Conservation (phyloP, 2,113 vertebrate genomes). For the Panthera uncia region DNA sequence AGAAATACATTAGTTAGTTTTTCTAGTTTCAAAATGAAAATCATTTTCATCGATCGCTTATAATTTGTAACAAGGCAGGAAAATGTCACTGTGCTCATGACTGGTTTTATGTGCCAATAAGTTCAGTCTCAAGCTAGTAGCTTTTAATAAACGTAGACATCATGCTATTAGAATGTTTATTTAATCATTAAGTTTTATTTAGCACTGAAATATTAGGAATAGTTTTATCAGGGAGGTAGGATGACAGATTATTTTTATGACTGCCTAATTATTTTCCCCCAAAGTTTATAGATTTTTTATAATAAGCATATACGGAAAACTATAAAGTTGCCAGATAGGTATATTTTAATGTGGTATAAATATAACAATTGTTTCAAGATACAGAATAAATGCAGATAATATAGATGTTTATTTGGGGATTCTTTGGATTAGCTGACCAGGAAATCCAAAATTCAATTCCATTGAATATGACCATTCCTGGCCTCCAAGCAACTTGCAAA, state of each 20-base stretch:
- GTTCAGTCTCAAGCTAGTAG: neutral
- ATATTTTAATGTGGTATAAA: neutral
- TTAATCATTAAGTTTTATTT: slow-evolving; percentile 40
- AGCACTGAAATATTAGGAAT: neutral
- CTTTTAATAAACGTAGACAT: slow-evolving; percentile 40
- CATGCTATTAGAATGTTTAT: neutral
- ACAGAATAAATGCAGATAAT: neutral
- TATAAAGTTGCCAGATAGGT: neutral
- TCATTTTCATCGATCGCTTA: slow-evolving; percentile 40
- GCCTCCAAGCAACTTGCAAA: neutral
- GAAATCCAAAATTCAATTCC: slow-evolving; percentile 13
- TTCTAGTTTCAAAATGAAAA: slow-evolving; percentile 38
- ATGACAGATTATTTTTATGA: slow-evolving; percentile 2
- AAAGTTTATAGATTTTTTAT: neutral
- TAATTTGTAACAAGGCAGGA: slow-evolving; percentile 54
- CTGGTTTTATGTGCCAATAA: slow-evolving; percentile 34
- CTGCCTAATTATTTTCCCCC: neutral
- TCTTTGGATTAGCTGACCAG: neutral
- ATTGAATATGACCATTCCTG: neutral
- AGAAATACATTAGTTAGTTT: neutral
- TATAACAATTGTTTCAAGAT: neutral
- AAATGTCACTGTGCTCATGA: slow-evolving; percentile 13
- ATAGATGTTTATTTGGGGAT: slow-evolving; percentile 3
- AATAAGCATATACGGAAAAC: neutral
- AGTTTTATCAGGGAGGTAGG: neutral